Evolutionary conservation across 1,140 invertebrate species (phyloP).

Genomic region (Bicyclus anynana): DNA sequence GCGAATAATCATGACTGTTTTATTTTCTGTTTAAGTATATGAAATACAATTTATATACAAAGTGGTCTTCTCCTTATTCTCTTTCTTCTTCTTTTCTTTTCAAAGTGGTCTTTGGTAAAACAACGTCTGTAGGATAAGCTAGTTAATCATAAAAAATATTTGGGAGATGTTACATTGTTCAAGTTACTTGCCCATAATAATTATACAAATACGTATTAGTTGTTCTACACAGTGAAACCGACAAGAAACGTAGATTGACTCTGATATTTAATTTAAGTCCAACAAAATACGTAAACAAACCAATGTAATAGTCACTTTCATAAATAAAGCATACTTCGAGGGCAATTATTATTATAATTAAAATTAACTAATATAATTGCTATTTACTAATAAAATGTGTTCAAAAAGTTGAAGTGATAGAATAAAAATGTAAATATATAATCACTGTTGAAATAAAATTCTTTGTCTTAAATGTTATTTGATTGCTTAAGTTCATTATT

Average conservation of each 20-base stretch:
- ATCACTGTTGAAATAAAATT: background rate
- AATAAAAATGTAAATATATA: background rate
- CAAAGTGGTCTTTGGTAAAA: no score
- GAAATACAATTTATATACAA: no score
- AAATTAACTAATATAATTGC: background rate
- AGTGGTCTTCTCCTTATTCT: no score
- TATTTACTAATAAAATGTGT: background rate
- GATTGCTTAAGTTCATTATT: background rate
- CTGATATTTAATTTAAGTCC: conserved; percentile 1
- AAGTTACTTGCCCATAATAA: no score
- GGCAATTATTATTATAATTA: background rate
- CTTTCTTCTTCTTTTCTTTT: no score
- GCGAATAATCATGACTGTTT: no score
- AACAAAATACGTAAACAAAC: background rate
- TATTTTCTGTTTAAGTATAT: no score
- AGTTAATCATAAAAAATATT: no score
- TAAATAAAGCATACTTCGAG: background rate
- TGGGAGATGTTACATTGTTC: no score
- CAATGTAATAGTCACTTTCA: background rate
- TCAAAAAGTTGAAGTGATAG: background rate
- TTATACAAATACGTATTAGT: background rate
- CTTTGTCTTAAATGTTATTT: background rate
- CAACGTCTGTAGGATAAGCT: no score
- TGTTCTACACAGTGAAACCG: background rate
- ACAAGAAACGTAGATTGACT: background rate